phyloP scores from a whole-genome alignment of 2,113 vertebrate genomes.

The Lampris incognitus region DNA sequence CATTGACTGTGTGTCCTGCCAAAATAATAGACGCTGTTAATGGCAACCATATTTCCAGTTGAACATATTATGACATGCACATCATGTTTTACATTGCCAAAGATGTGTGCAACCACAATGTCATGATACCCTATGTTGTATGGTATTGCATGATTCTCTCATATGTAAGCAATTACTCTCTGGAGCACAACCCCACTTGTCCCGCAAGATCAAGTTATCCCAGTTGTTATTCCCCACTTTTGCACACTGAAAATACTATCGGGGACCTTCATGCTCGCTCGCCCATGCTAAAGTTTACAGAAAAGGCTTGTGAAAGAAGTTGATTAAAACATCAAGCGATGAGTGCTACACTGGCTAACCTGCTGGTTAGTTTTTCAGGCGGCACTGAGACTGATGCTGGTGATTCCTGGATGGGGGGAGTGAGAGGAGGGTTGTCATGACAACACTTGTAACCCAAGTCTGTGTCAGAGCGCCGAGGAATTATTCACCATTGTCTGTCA shows the following conservation, averaged over 20 bases:
- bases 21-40: neutral
- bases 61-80: neutral
- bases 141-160: neutral
- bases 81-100: neutral
- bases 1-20: no score
- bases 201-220: neutral
- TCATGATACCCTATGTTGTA: neutral
- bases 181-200: neutral
- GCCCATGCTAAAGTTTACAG: neutral
- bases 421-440: slow-evolving; percentile 58
- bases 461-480: slow-evolving; percentile 50
- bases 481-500: slow-evolving; percentile 45
- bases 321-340: slow-evolving; percentile 14
- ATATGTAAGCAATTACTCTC: neutral
- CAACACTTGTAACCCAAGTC: slow-evolving; percentile 58
- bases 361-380: slow-evolving; percentile 32
- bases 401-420: slow-evolving; percentile 41
- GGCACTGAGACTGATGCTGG: slow-evolving; percentile 32
- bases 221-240: neutral
- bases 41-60: neutral
- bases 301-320: neutral
- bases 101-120: neutral
- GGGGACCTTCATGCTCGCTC: no score
- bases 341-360: neutral
- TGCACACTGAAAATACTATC: neutral